Evolutionary conservation across 2,797 vertebrate genomes (phyloP), one percentile per base, ranked within the genome.

Genomic region (Urosaurus nigricauda): DNA sequence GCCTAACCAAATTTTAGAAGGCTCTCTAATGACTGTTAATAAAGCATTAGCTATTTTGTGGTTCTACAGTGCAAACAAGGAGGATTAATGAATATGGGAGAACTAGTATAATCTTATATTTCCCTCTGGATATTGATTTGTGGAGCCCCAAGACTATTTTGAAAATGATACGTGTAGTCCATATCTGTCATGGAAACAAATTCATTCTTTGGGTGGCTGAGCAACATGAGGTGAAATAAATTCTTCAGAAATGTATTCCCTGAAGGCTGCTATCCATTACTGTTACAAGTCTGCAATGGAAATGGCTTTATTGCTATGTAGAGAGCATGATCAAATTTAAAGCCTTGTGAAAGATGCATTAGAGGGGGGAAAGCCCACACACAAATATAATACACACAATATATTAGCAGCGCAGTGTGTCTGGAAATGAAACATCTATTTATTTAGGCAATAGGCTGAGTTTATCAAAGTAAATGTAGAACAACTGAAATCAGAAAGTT

Each of bases 201-300:
- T 96, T 95, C 82, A 89, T 96, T 96, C 75, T 0, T 93, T 96
- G 94, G 87, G 92, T 96, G 92, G 89, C 93, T 95, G 92, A 96
- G 87, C 91, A 96, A 93, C 94, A 94, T 84, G 91, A 96, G 92
- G 84, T 84, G 92, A 96, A 96, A 96, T 96, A 97, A 96, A 96
- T 97, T 96, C 96, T 92, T 96, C 85, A 92, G 92, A 96, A 96
- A 92, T 88, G 89, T 96, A 87, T 95, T 90, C 95, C 95, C 0
- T 1, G 94, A 96, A 97, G 95, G 95, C 92, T 96, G 92, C 92
- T 94, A 97, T 97, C 93, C 92, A 94, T 97, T 97, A 96, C 91
- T 90, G 84, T 92, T 97, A 93, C 86, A 95, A 90, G 93, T 96
- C 95, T 96, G 94, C 93, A 95, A 93, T 95, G 92, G 91, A 96